Evolutionary conservation across 2,888 invertebrate genomes (phyloP).

Genomic region (Orthosia incerta): DNA sequence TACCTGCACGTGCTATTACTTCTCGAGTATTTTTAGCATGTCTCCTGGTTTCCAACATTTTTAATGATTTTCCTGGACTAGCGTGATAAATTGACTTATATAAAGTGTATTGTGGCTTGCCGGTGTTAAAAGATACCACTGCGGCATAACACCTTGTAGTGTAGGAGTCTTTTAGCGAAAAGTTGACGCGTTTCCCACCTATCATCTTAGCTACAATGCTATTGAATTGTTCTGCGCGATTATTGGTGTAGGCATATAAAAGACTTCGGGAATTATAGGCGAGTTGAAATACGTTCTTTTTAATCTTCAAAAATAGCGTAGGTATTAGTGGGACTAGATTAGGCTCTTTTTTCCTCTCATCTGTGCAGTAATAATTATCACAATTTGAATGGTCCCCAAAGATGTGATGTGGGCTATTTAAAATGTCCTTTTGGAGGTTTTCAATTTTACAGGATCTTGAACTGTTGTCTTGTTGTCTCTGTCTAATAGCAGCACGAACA

Average conservation of each 20-base stretch:
- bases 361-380: conserved; percentile 39
- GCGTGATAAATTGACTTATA: neutral
- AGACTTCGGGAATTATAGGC: conserved; percentile 41
- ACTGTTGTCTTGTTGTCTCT: neutral
- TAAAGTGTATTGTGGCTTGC: conserved; percentile 27
- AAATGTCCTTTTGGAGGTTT: conserved; percentile 36
- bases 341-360: conserved; percentile 32
- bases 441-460: conserved; percentile 16
- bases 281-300: conserved; percentile 36
- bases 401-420: conserved; percentile 33
- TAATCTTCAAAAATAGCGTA: conserved; percentile 22
- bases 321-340: conserved; percentile 26
- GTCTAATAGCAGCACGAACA: conserved; percentile 3
- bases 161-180: conserved; percentile 56
- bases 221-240: conserved; percentile 40
- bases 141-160: conserved; percentile 49
- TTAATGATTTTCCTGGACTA: conserved; percentile 8
- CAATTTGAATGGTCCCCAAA: conserved; percentile 35
- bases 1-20: neutral
- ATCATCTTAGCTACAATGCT: conserved; percentile 54
- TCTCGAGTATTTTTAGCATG: conserved; percentile 1
- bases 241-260: conserved; percentile 28
- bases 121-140: conserved; percentile 48
- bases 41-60: neutral
- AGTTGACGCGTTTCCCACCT: conserved; percentile 53